These are phyloP conservation scores for Phymanthus crucifer DNA, from an alignment of 92 coral and sea anemone genomes.

Conservation along the genomic window DNA sequence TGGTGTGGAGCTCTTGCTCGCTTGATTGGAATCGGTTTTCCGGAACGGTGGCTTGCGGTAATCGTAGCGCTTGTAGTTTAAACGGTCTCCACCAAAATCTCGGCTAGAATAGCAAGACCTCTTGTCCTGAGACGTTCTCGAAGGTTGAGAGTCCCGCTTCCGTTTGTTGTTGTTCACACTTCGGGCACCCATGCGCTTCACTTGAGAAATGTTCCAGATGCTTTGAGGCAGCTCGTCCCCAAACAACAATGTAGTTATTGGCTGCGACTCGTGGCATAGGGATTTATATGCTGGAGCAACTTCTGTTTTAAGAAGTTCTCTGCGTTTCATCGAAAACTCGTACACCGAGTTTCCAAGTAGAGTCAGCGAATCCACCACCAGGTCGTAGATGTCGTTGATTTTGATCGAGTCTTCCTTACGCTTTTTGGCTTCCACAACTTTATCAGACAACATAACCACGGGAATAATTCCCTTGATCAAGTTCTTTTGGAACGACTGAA, in stretches of 20 bases:
- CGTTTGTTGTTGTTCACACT: slow-evolving; percentile 4
- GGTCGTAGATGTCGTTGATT: slow-evolving; percentile 36
- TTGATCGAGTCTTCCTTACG: slow-evolving; percentile 23
- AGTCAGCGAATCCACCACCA: slow-evolving; percentile 23
- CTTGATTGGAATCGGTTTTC: slow-evolving; percentile 1
- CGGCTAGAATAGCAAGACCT: not conserved
- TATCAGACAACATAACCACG: slow-evolving; percentile 29
- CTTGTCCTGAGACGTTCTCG: not conserved
- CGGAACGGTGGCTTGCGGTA: not conserved
- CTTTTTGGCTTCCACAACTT: slow-evolving; percentile 45
- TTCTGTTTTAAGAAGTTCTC: slow-evolving; percentile 42
- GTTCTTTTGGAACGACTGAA: slow-evolving; percentile 40
- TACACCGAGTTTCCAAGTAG: slow-evolving; percentile 40
- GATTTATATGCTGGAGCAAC: slow-evolving; percentile 43
- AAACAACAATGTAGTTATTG: slow-evolving; percentile 44
- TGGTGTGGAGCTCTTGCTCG: slow-evolving; percentile 20
- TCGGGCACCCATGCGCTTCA: slow-evolving; percentile 33
- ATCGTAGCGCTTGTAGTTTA: slow-evolving; percentile 39
- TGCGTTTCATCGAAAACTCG: slow-evolving; percentile 46
- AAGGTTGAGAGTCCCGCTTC: slow-evolving; percentile 11
- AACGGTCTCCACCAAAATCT: not conserved
- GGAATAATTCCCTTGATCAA: slow-evolving; percentile 50
- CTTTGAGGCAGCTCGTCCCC: slow-evolving; percentile 49
- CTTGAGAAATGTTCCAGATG: slow-evolving; percentile 12
- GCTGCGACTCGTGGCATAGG: slow-evolving; percentile 43